Conservation (phyloP, 2,888 invertebrate genomes). For the Crematogaster levior region DNA sequence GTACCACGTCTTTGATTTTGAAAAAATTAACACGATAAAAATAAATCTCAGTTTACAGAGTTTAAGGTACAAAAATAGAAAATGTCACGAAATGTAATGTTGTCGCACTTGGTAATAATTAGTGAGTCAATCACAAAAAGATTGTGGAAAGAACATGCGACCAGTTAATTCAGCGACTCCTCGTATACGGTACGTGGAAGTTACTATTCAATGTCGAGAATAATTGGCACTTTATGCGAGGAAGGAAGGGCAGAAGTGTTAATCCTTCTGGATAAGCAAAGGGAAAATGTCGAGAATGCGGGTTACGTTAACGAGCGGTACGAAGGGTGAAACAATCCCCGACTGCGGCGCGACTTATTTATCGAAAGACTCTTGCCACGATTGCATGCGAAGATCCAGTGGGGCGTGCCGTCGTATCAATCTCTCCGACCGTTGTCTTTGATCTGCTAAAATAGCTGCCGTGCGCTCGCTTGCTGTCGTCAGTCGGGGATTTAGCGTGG, state of each 20-base stretch:
- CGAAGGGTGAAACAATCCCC: conserved; percentile 69
- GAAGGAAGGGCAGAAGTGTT: conserved; percentile 23
- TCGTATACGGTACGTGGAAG: neutral
- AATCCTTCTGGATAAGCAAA: conserved; percentile 45
- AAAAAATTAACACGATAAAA: neutral
- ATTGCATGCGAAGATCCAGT: conserved; percentile 57
- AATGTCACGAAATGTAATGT: neutral
- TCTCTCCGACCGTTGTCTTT: conserved; percentile 79
- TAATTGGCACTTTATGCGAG: conserved; percentile 17
- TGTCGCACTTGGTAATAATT: neutral
- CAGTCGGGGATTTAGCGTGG: conserved; percentile 66
- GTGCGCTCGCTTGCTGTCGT: conserved; percentile 45
- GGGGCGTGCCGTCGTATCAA: conserved; percentile 80
- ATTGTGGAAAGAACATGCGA: neutral
- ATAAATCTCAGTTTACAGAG: neutral
- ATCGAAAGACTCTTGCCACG: conserved; percentile 60
- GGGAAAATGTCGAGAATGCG: conserved; percentile 70
- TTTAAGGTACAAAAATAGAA: neutral
- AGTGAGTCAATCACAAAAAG: neutral
- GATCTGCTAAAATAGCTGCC: conserved; percentile 81
- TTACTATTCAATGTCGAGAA: conserved; percentile 34
- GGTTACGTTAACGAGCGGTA: conserved; percentile 75
- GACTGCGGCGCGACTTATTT: conserved; percentile 69
- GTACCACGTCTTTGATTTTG: neutral
- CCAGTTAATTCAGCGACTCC: neutral